Conservation (phyloP, 1,140 invertebrate species). For the Cyclargus thomasi region DNA sequence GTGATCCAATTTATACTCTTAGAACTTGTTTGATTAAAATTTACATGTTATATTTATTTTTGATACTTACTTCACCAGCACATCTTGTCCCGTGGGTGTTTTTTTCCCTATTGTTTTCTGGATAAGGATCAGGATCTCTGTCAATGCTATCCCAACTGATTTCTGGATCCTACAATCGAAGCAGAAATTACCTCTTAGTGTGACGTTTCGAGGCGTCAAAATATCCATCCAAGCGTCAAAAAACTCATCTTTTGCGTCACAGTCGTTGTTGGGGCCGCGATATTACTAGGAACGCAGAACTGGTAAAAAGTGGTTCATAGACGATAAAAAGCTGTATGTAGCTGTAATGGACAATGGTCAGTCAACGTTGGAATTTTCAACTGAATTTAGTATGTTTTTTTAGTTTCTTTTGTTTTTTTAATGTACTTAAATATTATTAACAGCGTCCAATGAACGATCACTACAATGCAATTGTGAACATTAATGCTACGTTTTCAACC, state of each 20-base stretch:
- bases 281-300: conserved; percentile 44
- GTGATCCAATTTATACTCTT: no score
- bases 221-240: no score
- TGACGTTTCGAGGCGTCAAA: neutral
- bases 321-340: neutral
- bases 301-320: neutral
- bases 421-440: no score
- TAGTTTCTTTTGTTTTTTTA: no score
- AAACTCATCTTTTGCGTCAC: conserved; percentile 17
- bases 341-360: neutral
- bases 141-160: conserved; percentile 93
- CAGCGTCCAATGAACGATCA: no score
- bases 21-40: no score
- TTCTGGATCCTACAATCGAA: conserved; percentile 79
- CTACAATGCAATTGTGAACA: no score
- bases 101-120: conserved; percentile 78
- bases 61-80: conserved; percentile 81
- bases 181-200: conserved; percentile 4
- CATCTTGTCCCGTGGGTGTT: conserved; percentile 90
- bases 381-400: no score
- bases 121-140: conserved; percentile 83
- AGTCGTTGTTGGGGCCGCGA: conserved; percentile 53
- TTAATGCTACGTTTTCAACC: no score
- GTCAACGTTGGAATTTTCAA: neutral
- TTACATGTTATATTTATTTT: neutral